Base-by-base conservation (phyloP, 2,797 vertebrate species). In the Manis crassicaudata region DNA sequence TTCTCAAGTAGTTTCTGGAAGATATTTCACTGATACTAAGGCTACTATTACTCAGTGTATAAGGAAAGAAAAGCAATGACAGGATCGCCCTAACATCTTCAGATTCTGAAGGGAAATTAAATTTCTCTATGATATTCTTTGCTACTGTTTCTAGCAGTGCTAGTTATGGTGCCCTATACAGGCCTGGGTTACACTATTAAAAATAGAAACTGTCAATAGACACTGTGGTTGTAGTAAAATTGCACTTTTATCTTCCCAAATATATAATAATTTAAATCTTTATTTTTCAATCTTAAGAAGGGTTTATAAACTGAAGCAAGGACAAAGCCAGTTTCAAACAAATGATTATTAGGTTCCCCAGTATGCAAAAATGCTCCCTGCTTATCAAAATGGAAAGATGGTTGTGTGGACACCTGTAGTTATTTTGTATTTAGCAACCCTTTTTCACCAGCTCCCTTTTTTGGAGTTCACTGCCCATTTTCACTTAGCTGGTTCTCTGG, bases 71-170 rank as follows among this genome's bases (percentile, higher is more conserved):
- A 96, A 92, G 35, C 23, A 92, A 62, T 40, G 50, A 76, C 35
- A 56, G 90, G 87, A 95, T 90, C 72, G 54, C 27, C 25, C 40
- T 77, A 86, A 92, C 95, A 87, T 11, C n/a, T 89, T 84, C 82
- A 97, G 40, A 88, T 92, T 94, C 63, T 90, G 50, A 88, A 88
- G 72, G 93, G 92, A 97, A 98, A 94, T 98, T 96, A 94, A 86
- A 82, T 95, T 79, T 94, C n/a, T 92, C 16, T 50, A 0, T 58
- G 25, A 72, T 95, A 85, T 94, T 83, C 63, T 88, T 73, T 95
- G 88, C 35, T 73, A 7, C 27, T 87, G 43, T 94, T 82, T 20
- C 27, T 89, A 72, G 76, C 27, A 63, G 29, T 58, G 32, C 46
- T 56, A 46, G 25, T 32, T 68, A 3, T 63, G 40, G 29, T 40